phyloP scores from a whole-genome alignment of 1,140 invertebrate species.

The Heliothis virescens region DNA sequence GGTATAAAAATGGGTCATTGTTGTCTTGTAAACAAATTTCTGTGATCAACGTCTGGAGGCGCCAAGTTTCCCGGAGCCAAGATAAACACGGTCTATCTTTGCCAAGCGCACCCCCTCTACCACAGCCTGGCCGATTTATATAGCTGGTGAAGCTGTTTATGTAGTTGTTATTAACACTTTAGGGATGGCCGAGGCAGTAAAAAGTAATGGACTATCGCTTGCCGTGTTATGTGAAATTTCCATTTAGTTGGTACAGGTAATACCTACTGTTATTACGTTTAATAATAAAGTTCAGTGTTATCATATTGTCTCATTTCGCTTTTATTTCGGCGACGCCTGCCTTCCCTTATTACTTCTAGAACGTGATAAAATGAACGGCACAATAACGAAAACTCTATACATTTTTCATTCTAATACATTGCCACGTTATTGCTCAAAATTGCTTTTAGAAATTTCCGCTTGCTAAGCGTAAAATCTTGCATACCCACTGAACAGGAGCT shows the following conservation, averaged over 20 bases:
- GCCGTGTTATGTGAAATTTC: constrained; percentile 18
- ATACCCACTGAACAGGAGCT: background rate
- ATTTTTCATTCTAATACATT: constrained; percentile 18
- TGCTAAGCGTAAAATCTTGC: constrained; percentile 5
- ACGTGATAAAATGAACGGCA: constrained; percentile 15
- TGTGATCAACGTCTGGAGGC: constrained; percentile 50
- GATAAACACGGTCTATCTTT: constrained; percentile 52
- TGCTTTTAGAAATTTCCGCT: constrained; percentile 15
- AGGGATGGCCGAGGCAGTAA: constrained; percentile 30
- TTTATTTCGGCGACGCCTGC: background rate
- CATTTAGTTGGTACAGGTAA: constrained; percentile 41
- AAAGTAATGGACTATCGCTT: constrained; percentile 35
- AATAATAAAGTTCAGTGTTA: constrained; percentile 32
- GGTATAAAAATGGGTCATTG: constrained; percentile 55
- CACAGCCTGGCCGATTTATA: constrained; percentile 12
- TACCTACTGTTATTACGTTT: constrained; percentile 11
- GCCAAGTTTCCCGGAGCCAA: constrained; percentile 57
- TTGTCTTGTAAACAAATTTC: constrained; percentile 56
- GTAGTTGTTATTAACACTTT: constrained; percentile 34
- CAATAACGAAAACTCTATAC: constrained; percentile 21
- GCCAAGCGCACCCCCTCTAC: constrained; percentile 14
- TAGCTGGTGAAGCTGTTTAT: constrained; percentile 26
- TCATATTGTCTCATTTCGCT: constrained; percentile 4
- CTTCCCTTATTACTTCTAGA: background rate
- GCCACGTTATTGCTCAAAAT: constrained; percentile 14